These are phyloP conservation scores for Stenoptilia bipunctidactyla DNA, from an alignment of 2,888 invertebrate genomes.

Conservation along the genomic window DNA sequence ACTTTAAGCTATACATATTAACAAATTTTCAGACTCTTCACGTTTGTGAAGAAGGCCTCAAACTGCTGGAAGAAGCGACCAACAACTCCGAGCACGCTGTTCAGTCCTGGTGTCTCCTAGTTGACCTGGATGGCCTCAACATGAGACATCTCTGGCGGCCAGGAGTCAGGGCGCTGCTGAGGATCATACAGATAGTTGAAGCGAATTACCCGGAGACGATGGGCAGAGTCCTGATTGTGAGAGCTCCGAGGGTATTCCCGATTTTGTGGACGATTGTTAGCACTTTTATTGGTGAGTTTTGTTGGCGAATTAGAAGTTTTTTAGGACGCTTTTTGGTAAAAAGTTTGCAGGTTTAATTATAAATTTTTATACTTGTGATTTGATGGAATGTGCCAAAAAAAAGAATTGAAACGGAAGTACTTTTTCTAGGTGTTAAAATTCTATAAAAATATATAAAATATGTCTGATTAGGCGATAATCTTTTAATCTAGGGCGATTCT, in stretches of 20 bases:
- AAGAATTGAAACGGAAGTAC: no score
- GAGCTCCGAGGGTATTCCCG: constrained; percentile 94
- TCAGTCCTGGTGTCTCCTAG: constrained; percentile 89
- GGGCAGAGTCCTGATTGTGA: constrained; percentile 89
- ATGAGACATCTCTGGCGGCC: constrained; percentile 97
- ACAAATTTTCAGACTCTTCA: constrained; percentile 76
- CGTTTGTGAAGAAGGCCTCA: constrained; percentile 92
- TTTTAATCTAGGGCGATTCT: no score
- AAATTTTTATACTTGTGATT: no score
- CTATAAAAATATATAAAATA: no score
- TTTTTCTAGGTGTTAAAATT: no score
- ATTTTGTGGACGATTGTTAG: constrained; percentile 96
- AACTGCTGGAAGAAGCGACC: constrained; percentile 89
- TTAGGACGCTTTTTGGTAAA: no score
- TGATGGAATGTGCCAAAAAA: no score
- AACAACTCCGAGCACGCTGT: constrained; percentile 84
- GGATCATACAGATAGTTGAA: constrained; percentile 81
- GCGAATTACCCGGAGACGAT: constrained; percentile 96
- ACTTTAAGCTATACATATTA: no score
- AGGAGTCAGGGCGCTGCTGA: constrained; percentile 81
- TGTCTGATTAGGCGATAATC: no score
- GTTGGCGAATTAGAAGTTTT: not conserved
- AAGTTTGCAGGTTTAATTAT: no score
- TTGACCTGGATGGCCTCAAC: constrained; percentile 93
- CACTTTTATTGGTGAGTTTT: constrained; percentile 84